A percentile compares a stretch with the other conserved stretches of the same genome.
Evolutionary conservation across 2,113 vertebrate species (phyloP).

Genomic region (Dasypus novemcinctus): DNA sequence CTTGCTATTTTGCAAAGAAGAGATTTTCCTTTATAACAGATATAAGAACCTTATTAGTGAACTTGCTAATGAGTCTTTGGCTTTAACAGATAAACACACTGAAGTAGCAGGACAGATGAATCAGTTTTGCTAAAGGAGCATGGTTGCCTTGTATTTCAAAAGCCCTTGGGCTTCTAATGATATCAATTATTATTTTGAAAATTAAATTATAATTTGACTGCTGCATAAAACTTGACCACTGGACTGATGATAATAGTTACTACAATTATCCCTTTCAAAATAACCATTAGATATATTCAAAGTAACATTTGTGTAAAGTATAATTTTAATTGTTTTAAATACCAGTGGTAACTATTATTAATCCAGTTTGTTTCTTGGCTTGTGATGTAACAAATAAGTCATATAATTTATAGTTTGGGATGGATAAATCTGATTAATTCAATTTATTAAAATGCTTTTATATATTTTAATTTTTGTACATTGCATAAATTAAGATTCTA

Average conservation of each 20-base stretch:
- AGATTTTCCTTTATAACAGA: constrained; percentile 5
- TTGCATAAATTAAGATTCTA: not conserved
- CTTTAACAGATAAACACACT: constrained; percentile 54
- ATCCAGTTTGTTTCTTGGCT: not conserved
- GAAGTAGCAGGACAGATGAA: constrained; percentile 51
- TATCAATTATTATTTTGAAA: constrained; percentile 15
- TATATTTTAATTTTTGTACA: not conserved
- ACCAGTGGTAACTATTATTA: not conserved
- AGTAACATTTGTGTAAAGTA: not conserved
- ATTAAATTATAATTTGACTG: not conserved
- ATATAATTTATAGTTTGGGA: not conserved
- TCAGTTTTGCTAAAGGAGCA: constrained; percentile 50
- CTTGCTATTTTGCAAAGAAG: constrained; percentile 48
- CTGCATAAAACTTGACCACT: not conserved
- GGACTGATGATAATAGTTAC: not conserved
- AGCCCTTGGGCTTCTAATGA: not conserved
- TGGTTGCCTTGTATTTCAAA: constrained; percentile 33
- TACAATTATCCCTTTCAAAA: not conserved
- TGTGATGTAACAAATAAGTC: not conserved
- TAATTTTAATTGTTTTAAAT: constrained; percentile 7
- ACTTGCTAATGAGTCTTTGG: constrained; percentile 57
- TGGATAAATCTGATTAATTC: not conserved
- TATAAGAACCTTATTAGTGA: constrained; percentile 56
- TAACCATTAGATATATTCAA: constrained; percentile 29
- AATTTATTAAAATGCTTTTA: not conserved